Conservation (phyloP, 64 coral and sea anemone genomes). For the Dendrophyllia cribrosa region DNA sequence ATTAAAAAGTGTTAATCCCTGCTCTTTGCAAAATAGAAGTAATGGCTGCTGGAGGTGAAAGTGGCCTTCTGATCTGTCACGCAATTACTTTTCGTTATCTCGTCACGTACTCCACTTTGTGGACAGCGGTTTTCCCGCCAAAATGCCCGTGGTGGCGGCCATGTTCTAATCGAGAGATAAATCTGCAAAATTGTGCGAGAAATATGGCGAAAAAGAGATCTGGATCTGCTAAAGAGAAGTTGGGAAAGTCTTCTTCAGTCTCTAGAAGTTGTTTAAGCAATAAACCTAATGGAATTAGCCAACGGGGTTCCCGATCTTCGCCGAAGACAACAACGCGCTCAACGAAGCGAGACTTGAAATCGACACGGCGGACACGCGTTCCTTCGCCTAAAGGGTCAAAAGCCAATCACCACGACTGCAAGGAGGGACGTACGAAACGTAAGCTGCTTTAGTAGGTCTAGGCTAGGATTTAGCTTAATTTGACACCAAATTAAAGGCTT, state of each 20-base stretch:
- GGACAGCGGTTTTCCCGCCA: slow-evolving; percentile 40
- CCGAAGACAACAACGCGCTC: not conserved
- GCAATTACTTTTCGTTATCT: not conserved
- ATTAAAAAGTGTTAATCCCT: too few species aligned
- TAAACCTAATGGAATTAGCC: not conserved
- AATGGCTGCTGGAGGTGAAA: too few species aligned
- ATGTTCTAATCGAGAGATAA: too few species aligned
- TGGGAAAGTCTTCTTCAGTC: not conserved
- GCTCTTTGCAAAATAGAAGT: too few species aligned
- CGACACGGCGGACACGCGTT: not conserved
- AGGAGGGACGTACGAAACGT: not conserved
- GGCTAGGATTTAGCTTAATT: not conserved
- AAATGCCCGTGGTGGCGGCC: not conserved
- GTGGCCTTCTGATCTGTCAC: not conserved
- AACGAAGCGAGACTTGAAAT: slow-evolving; percentile 12
- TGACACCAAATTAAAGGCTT: not conserved
- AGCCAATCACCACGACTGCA: not conserved
- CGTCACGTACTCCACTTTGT: not conserved
- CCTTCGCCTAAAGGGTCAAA: not conserved
- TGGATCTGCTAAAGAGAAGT: not conserved
- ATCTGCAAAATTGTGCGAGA: not conserved
- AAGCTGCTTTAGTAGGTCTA: not conserved
- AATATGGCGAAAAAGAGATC: slow-evolving; percentile 30
- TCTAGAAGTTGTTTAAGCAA: not conserved
- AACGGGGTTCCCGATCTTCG: not conserved